Conservation (phyloP, 2,797 vertebrate genomes). For the Rhynchotus rufescens region DNA sequence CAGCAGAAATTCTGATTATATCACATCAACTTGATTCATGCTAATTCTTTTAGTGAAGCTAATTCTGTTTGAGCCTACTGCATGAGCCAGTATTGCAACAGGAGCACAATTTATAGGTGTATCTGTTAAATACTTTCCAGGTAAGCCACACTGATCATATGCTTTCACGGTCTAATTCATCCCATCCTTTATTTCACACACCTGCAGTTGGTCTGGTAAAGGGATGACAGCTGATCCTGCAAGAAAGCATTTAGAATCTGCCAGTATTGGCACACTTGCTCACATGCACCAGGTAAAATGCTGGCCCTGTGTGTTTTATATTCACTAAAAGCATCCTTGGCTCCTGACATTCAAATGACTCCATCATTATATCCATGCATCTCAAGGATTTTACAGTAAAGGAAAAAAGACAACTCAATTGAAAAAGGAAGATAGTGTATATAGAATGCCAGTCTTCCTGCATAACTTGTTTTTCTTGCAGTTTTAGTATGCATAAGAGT, state of each 20-base stretch:
- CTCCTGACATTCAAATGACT: neutral
- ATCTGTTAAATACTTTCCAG: neutral
- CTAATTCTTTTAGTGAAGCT: neutral
- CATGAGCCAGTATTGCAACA: neutral
- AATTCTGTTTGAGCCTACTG: neutral
- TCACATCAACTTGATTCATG: neutral
- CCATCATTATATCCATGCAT: neutral
- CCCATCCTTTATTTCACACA: neutral
- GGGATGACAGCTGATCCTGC: no score
- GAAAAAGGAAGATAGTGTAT: rapidly evolving
- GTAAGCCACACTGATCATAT: neutral
- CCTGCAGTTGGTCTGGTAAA: rapidly evolving
- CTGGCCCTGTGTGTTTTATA: neutral
- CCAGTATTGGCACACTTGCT: neutral
- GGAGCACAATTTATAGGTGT: neutral
- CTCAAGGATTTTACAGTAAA: neutral
- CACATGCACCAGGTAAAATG: neutral
- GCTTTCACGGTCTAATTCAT: rapidly evolving
- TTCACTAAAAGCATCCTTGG: neutral
- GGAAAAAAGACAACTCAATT: neutral
- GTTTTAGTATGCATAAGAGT: neutral
- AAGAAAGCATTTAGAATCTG: neutral
- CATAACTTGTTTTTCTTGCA: neutral
- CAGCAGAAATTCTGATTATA: neutral
- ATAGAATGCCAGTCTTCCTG: neutral